Percentiles rank a stretch among this genome's conserved stretches.
Evolutionary conservation across 2,888 invertebrate species (phyloP).

Genomic region (Stramonita haemastoma): DNA sequence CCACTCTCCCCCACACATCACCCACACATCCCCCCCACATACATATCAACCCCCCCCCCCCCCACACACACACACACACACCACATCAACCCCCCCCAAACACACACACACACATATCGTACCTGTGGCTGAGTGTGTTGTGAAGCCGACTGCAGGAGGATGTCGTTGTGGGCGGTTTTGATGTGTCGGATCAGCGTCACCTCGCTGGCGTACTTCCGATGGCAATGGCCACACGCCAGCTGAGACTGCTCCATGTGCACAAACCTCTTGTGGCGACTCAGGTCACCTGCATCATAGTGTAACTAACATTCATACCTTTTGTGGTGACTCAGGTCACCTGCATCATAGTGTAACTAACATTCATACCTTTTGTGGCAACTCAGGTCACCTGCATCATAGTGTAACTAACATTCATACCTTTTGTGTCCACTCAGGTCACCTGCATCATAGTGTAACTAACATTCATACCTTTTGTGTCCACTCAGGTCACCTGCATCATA

Average conservation of each 20-base stretch:
- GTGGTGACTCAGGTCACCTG: conserved; percentile 72
- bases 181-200: conserved; percentile 70
- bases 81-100: too few relatives aligned
- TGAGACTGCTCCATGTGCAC: conserved; percentile 63
- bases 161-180: conserved; percentile 66
- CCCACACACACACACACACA: too few relatives aligned
- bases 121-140: not conserved
- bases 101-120: not conserved
- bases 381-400: conserved; percentile 64
- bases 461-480: not conserved
- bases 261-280: conserved; percentile 67
- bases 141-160: conserved; percentile 52
- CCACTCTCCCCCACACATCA: too few relatives aligned
- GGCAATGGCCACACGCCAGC: conserved; percentile 69
- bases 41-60: too few relatives aligned
- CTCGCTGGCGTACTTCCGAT: conserved; percentile 68
- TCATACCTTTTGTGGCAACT: conserved; percentile 66
- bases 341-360: conserved; percentile 6
- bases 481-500: not conserved
- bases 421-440: conserved; percentile 72
- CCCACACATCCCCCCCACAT: too few relatives aligned
- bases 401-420: conserved; percentile 47
- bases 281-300: conserved; percentile 62
- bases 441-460: conserved; percentile 43
- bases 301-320: conserved; percentile 52